Conservation (phyloP, 2,888 invertebrate species). For the Heliothis peltigera region DNA sequence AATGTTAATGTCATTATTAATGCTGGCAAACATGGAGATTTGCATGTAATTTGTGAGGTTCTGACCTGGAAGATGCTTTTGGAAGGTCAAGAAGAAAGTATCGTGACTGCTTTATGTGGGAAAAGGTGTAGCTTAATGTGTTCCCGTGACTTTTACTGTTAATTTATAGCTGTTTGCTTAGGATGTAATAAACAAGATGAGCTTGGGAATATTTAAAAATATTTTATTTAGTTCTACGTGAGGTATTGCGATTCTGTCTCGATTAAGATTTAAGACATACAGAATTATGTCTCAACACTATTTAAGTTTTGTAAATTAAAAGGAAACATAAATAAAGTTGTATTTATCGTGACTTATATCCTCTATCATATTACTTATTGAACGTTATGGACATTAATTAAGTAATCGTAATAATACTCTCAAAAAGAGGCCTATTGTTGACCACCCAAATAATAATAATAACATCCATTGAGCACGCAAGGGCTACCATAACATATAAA, state of each 20-base stretch:
- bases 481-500: constrained; percentile 58
- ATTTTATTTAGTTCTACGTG: constrained; percentile 1
- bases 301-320: constrained; percentile 13
- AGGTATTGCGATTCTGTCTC: neutral
- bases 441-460: constrained; percentile 47
- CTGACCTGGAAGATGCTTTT: constrained; percentile 48
- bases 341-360: constrained; percentile 24
- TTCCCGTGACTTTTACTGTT: constrained; percentile 36
- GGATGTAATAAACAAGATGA: constrained; percentile 44
- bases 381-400: constrained; percentile 49
- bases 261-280: neutral
- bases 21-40: constrained; percentile 55
- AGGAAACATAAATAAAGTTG: constrained; percentile 42
- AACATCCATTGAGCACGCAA: constrained; percentile 56
- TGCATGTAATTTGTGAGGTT: constrained; percentile 50
- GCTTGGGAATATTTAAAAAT: constrained; percentile 36
- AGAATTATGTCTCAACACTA: constrained; percentile 19
- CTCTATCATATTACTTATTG: constrained; percentile 40
- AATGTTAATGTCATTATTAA: constrained; percentile 68
- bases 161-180: constrained; percentile 43
- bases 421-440: constrained; percentile 49
- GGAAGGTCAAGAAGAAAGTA: constrained; percentile 54
- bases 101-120: constrained; percentile 47
- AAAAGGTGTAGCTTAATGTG: constrained; percentile 46
- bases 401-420: constrained; percentile 56